phyloP scores from a whole-genome alignment of 2,797 vertebrate species.

The Tarsius wallacei region DNA sequence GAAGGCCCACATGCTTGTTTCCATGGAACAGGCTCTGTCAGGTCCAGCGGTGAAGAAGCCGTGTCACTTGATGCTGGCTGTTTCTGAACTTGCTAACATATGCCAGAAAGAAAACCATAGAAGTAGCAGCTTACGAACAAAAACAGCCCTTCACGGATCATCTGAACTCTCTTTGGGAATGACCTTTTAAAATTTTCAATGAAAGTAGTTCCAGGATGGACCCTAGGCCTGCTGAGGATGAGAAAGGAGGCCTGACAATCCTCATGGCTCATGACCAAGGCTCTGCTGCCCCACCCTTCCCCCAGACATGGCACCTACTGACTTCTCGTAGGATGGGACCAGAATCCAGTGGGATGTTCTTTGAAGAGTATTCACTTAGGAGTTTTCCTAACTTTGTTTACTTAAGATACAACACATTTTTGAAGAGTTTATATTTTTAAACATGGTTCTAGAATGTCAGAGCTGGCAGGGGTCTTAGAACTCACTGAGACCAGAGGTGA shows the following conservation, averaged over 20 bases:
- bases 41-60: not conserved
- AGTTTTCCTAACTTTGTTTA: not conserved
- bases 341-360: not conserved
- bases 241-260: not conserved
- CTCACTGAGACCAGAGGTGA: not conserved
- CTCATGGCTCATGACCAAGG: too few species aligned
- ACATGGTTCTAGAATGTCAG: not conserved
- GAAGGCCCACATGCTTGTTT: not conserved
- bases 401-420: slow-evolving; percentile 16
- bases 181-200: not conserved
- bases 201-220: not conserved
- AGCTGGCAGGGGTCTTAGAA: not conserved
- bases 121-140: not conserved
- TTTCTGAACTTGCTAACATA: slow-evolving; percentile 5
- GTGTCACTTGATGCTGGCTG: not conserved
- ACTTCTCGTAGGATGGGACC: not conserved
- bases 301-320: not conserved
- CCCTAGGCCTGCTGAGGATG: not conserved
- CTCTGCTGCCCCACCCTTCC: not conserved
- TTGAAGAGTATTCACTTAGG: not conserved
- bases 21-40: not conserved
- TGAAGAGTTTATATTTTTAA: slow-evolving; percentile 26
- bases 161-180: not conserved
- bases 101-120: not conserved
- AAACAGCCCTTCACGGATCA: not conserved